Conservation (phyloP, 2,888 invertebrate species). For the Hypselothyrea guttata region DNA sequence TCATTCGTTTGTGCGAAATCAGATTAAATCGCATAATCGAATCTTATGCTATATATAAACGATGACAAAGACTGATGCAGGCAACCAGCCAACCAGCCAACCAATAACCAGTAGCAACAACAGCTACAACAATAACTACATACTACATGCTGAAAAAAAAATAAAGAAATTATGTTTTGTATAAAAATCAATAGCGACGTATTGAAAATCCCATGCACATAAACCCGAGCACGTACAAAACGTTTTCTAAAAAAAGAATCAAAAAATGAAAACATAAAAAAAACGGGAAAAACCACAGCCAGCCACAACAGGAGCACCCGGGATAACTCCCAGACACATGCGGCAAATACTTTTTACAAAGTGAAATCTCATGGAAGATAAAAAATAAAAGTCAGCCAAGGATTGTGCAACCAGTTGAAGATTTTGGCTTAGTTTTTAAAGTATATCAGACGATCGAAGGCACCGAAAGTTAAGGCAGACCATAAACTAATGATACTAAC, state of each 20-base stretch:
- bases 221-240: slow-evolving; percentile 70
- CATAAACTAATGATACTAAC: slow-evolving; percentile 30
- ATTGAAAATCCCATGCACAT: slow-evolving; percentile 76
- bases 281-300: slow-evolving; percentile 51
- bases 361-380: slow-evolving; percentile 67
- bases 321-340: slow-evolving; percentile 74
- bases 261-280: slow-evolving; percentile 23
- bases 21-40: slow-evolving; percentile 77
- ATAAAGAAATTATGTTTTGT: slow-evolving; percentile 71
- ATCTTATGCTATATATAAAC: slow-evolving; percentile 69
- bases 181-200: slow-evolving; percentile 73
- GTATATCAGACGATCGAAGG: slow-evolving; percentile 51
- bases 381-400: slow-evolving; percentile 42
- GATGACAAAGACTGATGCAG: slow-evolving; percentile 76
- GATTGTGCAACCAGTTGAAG: slow-evolving; percentile 69
- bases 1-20: slow-evolving; percentile 77
- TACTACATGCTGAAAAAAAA: slow-evolving; percentile 27
- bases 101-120: slow-evolving; percentile 52
- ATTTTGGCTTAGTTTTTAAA: slow-evolving; percentile 36
- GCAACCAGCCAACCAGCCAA: slow-evolving; percentile 36
- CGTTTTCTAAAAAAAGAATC: slow-evolving; percentile 52
- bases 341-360: slow-evolving; percentile 76
- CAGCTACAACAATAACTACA: slow-evolving; percentile 36
- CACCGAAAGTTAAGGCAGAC: slow-evolving; percentile 8
- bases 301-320: slow-evolving; percentile 66